phyloP scores from a whole-genome alignment of 1,140 invertebrate genomes.

The Steinernema feltiae region DNA sequence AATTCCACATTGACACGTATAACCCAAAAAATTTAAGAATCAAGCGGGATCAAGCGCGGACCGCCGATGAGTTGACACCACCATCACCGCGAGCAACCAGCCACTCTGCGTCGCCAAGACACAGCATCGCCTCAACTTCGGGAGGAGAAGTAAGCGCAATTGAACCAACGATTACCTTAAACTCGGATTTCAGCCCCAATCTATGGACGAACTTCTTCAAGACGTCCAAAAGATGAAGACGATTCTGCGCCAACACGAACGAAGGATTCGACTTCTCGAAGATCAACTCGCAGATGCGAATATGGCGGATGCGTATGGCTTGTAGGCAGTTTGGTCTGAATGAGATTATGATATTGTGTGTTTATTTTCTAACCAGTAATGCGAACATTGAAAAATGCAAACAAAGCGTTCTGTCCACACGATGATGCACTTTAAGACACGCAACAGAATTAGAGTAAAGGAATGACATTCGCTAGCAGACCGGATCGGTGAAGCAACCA shows the following conservation, averaged over 20 bases:
- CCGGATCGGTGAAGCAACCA: too few species aligned
- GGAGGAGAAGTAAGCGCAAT: conserved; percentile 16
- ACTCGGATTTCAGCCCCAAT: conserved; percentile 24
- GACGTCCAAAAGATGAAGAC: conserved; percentile 84
- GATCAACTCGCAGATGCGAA: conserved; percentile 58
- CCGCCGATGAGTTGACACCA: conserved; percentile 27
- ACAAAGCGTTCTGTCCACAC: too few species aligned
- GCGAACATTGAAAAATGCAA: too few species aligned
- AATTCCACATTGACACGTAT: too few species aligned
- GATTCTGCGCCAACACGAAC: conserved; percentile 87
- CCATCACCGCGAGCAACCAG: background rate
- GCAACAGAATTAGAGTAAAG: too few species aligned
- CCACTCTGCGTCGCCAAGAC: conserved; percentile 16
- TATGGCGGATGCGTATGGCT: conserved; percentile 41
- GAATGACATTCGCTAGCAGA: too few species aligned
- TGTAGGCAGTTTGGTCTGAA: too few species aligned
- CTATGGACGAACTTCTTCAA: conserved; percentile 72
- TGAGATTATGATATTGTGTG: too few species aligned
- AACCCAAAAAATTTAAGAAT: too few species aligned
- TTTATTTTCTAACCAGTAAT: too few species aligned
- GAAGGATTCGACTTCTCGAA: conserved; percentile 72
- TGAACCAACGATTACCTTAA: conserved; percentile 11
- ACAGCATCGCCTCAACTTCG: conserved; percentile 37
- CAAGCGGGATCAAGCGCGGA: conserved; percentile 44
- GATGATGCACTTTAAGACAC: too few species aligned